These are phyloP conservation scores for Mesochorus sp. DNA, from an alignment of 2,888 invertebrate genomes.

Conservation along the genomic window DNA sequence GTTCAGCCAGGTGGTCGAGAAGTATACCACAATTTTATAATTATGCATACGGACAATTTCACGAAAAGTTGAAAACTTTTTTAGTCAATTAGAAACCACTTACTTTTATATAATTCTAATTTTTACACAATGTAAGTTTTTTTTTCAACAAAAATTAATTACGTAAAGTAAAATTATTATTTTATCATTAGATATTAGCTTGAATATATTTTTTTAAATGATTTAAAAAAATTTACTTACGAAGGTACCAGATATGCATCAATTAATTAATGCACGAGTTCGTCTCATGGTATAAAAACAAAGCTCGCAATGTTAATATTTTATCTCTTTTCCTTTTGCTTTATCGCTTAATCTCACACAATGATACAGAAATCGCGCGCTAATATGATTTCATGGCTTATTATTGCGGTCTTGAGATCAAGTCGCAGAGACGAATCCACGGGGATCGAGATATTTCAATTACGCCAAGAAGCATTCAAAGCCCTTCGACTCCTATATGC, in stretches of 20 bases:
- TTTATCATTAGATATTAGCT: too few species aligned
- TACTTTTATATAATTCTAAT: too few species aligned
- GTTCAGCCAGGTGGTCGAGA: slow-evolving; percentile 32
- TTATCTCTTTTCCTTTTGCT: not conserved
- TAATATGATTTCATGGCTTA: slow-evolving; percentile 75
- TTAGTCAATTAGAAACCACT: too few species aligned
- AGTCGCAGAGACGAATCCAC: slow-evolving; percentile 67
- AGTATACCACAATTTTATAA: not conserved
- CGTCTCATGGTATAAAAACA: too few species aligned
- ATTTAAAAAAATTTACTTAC: too few species aligned
- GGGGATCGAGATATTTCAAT: slow-evolving; percentile 77
- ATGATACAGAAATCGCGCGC: slow-evolving; percentile 65
- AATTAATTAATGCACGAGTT: too few species aligned
- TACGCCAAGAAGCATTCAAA: slow-evolving; percentile 65
- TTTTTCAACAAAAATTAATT: too few species aligned
- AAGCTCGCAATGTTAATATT: not conserved
- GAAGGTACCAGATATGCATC: too few species aligned
- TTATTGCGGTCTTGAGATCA: slow-evolving; percentile 73
- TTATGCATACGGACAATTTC: not conserved
- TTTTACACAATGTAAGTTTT: too few species aligned
- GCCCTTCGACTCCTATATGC: slow-evolving; percentile 4
- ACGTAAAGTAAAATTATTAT: too few species aligned
- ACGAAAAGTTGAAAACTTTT: not conserved
- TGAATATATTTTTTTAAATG: too few species aligned
- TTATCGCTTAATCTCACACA: slow-evolving; percentile 11